A percentile compares a stretch with the other conserved stretches of the same genome.
These are phyloP conservation scores for Xiphophorus maculatus DNA, from an alignment of 2,113 vertebrate genomes.

Conservation along the genomic window DNA sequence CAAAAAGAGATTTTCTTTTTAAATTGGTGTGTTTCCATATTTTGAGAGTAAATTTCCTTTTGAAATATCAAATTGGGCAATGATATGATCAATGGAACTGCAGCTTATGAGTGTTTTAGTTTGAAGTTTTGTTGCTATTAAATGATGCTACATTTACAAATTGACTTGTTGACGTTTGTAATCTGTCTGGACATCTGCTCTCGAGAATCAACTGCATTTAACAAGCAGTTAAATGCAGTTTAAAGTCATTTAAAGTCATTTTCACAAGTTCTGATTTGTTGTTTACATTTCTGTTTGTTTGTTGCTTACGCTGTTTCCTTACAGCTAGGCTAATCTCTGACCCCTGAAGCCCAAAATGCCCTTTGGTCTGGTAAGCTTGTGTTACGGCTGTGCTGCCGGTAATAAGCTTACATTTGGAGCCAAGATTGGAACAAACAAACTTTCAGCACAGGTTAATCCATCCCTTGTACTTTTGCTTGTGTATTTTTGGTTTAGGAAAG, in stretches of 20 bases:
- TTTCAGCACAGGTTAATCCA: background rate
- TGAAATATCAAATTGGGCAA: too few species aligned
- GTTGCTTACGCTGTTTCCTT: background rate
- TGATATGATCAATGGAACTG: too few species aligned
- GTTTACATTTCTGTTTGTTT: background rate
- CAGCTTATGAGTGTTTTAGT: too few species aligned
- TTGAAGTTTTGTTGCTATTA: background rate
- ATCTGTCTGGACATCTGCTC: background rate
- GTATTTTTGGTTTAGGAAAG: conserved; percentile 2
- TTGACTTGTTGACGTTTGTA: background rate
- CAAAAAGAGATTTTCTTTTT: too few species aligned
- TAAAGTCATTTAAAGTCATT: background rate
- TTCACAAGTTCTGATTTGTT: background rate
- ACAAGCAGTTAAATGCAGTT: too few species aligned
- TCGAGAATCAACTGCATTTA: background rate
- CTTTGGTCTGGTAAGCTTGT: background rate
- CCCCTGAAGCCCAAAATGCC: background rate
- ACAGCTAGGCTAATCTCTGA: background rate
- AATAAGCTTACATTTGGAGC: conserved; percentile 7
- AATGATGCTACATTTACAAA: background rate
- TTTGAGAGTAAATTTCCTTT: too few species aligned
- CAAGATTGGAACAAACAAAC: conserved; percentile 8
- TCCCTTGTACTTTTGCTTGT: background rate
- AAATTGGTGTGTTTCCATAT: too few species aligned
- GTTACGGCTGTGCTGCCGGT: background rate